Base-by-base conservation (phyloP, 2,797 vertebrate genomes). In the Crenuchus spilurus region DNA sequence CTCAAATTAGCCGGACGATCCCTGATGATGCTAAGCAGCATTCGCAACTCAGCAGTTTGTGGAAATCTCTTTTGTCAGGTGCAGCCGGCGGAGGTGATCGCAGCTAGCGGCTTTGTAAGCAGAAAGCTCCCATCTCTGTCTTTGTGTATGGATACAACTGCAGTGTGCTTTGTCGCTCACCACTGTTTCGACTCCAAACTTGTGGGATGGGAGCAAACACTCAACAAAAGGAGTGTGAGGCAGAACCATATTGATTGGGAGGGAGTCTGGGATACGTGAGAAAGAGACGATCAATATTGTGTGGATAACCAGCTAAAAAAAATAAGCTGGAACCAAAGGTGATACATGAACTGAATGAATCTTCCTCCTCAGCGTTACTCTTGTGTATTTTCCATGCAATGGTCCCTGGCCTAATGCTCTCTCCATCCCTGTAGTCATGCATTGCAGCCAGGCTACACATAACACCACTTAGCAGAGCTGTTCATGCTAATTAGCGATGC, bases 21-120 rank as follows among this genome's bases (percentile, higher is more conserved):
- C 71, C 67, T 74, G 66, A 58, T 42, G 58, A 64, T 62, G 51
- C 66, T 70, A 69, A 44, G 35, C 51, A 28, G 63, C 58, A 76
- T 76, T 82, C 79, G 49, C 14, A 82, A 83, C 82, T 89, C 84
- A 84, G 88, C 88, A 86, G 78, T 84, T 78, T 85, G 83, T 82
- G 80, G 84, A 87, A 90, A 86, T 84, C 77, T 82, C 80, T 76
- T 72, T 80, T 86, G 85, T 87, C 84, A 84, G 84, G 80, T 82
- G 83, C 65, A 80, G 81, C 84, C 80, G 78, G 65, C 20, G 20
- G 52, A 70, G 71, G 58, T 58, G 58, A 69, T 69, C 72, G 74
- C 35, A 51, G 72, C 72, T 39, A 37, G 58, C 26, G 20, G 49
- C 67, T 81, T 78, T 72, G 71, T 79, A 76, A 83, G 87, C 82